These are phyloP conservation scores for Cephus sareptanus DNA, from an alignment of 2,888 invertebrate species.

Conservation along the genomic window DNA sequence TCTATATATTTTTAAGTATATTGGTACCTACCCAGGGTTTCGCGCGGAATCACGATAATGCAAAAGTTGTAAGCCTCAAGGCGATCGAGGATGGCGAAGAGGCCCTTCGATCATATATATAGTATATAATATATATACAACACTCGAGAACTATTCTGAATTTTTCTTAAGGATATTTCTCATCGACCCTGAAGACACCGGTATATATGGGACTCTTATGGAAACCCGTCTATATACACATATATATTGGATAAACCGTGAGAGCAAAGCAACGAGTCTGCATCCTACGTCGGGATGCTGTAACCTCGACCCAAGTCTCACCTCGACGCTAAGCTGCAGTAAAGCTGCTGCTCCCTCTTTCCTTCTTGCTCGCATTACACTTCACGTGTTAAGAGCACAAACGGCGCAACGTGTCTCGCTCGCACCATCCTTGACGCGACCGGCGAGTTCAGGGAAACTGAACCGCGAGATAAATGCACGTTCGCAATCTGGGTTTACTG, in stretches of 20 bases:
- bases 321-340: not conserved
- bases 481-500: constrained; percentile 54
- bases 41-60: not conserved
- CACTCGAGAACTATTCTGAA: not conserved
- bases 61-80: not conserved
- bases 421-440: constrained; percentile 6
- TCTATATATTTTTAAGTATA: not conserved
- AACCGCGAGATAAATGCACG: constrained; percentile 39
- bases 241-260: not conserved
- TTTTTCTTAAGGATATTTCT: not conserved
- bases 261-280: not conserved
- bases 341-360: not conserved
- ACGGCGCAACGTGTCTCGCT: not conserved
- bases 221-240: not conserved
- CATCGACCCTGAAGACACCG: not conserved
- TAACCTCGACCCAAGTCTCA: constrained; percentile 1
- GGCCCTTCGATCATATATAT: not conserved
- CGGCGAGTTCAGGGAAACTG: not conserved
- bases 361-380: not conserved
- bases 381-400: not conserved
- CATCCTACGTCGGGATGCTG: not conserved
- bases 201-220: not conserved
- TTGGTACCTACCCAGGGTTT: not conserved
- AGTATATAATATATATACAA: not conserved
- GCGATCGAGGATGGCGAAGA: not conserved